Conservation (phyloP, 1,140 invertebrate species). For the Drosophila asahinai region DNA sequence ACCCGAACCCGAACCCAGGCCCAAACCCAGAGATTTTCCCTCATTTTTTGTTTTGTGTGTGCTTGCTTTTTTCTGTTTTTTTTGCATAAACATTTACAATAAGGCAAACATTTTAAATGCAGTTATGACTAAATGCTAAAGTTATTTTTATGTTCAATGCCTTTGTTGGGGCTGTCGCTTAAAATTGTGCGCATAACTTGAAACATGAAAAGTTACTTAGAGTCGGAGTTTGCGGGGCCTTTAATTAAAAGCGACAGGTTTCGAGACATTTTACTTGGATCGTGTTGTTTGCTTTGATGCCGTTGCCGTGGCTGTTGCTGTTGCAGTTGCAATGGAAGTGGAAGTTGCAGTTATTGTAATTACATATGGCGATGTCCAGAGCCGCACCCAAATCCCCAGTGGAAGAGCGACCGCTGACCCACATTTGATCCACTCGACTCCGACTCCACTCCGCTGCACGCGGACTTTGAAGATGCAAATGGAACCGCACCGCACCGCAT, state of each 20-base stretch:
- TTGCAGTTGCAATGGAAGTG: slow-evolving; percentile 28
- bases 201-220: slow-evolving; percentile 83
- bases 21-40: slow-evolving; percentile 28
- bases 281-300: slow-evolving; percentile 72
- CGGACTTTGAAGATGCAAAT: slow-evolving; percentile 77
- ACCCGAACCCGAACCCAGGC: slow-evolving; percentile 46
- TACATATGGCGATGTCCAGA: slow-evolving; percentile 65
- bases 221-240: slow-evolving; percentile 66
- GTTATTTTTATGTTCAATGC: slow-evolving; percentile 63
- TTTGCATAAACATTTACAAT: slow-evolving; percentile 62
- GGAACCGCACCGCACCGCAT: slow-evolving; percentile 41
- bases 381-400: slow-evolving; percentile 50
- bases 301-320: slow-evolving; percentile 12
- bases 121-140: slow-evolving; percentile 81
- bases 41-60: slow-evolving; percentile 37
- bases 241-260: slow-evolving; percentile 84
- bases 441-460: slow-evolving; percentile 4
- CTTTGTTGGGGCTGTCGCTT: slow-evolving; percentile 66
- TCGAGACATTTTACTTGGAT: slow-evolving; percentile 65
- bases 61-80: slow-evolving; percentile 21
- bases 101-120: slow-evolving; percentile 71
- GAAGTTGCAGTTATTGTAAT: slow-evolving; percentile 79
- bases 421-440: slow-evolving; percentile 62
- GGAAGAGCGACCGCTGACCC: slow-evolving; percentile 42
- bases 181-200: slow-evolving; percentile 78